phyloP scores from a whole-genome alignment of 1,140 invertebrate species.

The Aphis craccivora region DNA sequence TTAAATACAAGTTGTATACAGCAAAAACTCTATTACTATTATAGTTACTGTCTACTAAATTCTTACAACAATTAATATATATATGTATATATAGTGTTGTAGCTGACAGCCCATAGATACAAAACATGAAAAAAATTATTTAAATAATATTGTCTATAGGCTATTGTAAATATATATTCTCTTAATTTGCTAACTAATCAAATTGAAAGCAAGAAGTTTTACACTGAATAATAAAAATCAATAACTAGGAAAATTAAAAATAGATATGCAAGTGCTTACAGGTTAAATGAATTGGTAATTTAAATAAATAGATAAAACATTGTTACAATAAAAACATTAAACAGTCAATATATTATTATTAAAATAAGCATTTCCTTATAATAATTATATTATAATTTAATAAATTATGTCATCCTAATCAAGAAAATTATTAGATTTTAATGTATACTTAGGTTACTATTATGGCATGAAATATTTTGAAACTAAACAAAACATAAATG shows the following conservation, averaged over 20 bases:
- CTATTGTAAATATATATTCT: neutral
- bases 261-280: neutral
- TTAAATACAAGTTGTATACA: neutral
- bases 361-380: conserved; percentile 4
- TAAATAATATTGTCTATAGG: neutral
- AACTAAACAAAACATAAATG: neutral
- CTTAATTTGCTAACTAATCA: neutral
- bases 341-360: conserved; percentile 18
- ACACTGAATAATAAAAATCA: neutral
- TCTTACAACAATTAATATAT: neutral
- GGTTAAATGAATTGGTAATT: conserved; percentile 22
- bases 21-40: neutral
- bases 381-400: neutral
- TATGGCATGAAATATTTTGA: conserved; percentile 34
- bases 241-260: neutral
- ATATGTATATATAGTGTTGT: neutral
- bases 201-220: neutral
- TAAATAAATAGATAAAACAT: neutral
- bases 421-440: neutral
- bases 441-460: conserved; percentile 19
- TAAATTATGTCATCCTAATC: neutral
- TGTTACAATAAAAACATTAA: neutral
- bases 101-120: neutral
- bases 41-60: neutral
- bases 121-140: neutral